Evolutionary conservation across 1,140 invertebrate species (phyloP).

Genomic region (Magallana ariakensis): DNA sequence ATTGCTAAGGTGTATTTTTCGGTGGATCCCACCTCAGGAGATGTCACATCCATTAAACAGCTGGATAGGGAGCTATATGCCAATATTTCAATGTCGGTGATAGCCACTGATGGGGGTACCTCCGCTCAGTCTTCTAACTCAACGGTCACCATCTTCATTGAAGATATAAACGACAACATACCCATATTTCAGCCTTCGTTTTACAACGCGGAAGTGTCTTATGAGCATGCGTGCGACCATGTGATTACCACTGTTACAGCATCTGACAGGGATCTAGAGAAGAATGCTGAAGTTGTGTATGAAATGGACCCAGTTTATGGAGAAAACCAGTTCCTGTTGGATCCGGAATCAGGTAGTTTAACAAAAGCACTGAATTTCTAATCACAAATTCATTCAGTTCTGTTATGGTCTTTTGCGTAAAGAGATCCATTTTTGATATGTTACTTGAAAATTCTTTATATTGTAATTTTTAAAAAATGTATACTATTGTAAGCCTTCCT

Average conservation of each 20-base stretch:
- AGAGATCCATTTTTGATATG: too few relatives aligned
- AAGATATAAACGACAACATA: constrained; percentile 95
- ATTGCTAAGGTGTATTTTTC: neutral
- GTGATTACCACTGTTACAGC: constrained; percentile 87
- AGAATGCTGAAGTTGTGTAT: constrained; percentile 94
- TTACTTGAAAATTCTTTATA: too few relatives aligned
- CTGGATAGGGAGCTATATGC: constrained; percentile 91
- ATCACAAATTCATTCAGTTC: too few relatives aligned
- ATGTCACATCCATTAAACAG: constrained; percentile 84
- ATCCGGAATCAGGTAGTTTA: constrained; percentile 82
- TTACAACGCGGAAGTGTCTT: constrained; percentile 64
- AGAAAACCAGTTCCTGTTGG: constrained; percentile 69
- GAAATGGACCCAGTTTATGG: constrained; percentile 79
- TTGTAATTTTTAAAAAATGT: too few relatives aligned
- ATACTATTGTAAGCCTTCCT: too few relatives aligned
- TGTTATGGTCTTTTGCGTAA: too few relatives aligned
- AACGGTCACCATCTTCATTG: constrained; percentile 60
- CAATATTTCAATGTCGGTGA: constrained; percentile 88
- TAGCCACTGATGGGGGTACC: constrained; percentile 85
- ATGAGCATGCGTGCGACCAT: constrained; percentile 50
- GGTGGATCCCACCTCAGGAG: constrained; percentile 51
- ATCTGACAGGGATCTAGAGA: constrained; percentile 94
- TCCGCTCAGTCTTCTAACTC: constrained; percentile 72
- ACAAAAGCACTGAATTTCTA: constrained; percentile 83
- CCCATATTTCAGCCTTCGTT: constrained; percentile 82